Base-by-base conservation (phyloP, 2,888 invertebrate genomes). In the Epiblema foenella region DNA sequence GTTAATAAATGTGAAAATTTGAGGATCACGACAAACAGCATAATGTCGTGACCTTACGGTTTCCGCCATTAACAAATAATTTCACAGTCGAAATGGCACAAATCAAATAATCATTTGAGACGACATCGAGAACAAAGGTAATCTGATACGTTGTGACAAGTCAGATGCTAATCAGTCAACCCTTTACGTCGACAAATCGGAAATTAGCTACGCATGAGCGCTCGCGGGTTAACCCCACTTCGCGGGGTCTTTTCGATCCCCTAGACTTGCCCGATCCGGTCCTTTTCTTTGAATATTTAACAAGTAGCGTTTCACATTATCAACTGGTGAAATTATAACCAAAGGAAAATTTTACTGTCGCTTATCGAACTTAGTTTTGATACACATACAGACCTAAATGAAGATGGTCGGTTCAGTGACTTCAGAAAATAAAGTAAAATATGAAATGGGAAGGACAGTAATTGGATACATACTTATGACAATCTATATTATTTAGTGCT, bases 201-300 rank as follows among this genome's bases (percentile, higher is more conserved):
- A 90, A 90, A 93, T 93, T 91, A 91, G 89, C 87, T 87, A 89
- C 90, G 91, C 91, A 88, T 91, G 93, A 92, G 88, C 81, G 90
- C 87, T 87, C 88, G 85, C 87, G 89, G 91, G 91, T 88, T 90
- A 89, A 88, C 88, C 89, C 85, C 81, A 81, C 79, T 79, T 79
- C 78, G 77, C 77, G 78, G 80, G 86, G 85, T 82, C 86, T 83
- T 80, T 83, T 83, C 82, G 85, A 80, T 90, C 89, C 89, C 71
- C 75, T 89, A 89, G 90, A 88, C 86, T 79, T 80, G 74, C 73
- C 77, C 78, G 75, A 78, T 81, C 86, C 85, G 80, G 87, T 83
- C 87, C 87, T 88, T 87, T 89, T 91, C 91, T 89, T 89, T 92
- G 91, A 92, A 93, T 93, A 93, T 93, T 93, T 93, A 90, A 93